A percentile compares a stretch with the other conserved stretches of the same genome.
These are phyloP conservation scores for Poicephalus meyeri DNA, from an alignment of 2,113 vertebrate genomes.

Conservation along the genomic window DNA sequence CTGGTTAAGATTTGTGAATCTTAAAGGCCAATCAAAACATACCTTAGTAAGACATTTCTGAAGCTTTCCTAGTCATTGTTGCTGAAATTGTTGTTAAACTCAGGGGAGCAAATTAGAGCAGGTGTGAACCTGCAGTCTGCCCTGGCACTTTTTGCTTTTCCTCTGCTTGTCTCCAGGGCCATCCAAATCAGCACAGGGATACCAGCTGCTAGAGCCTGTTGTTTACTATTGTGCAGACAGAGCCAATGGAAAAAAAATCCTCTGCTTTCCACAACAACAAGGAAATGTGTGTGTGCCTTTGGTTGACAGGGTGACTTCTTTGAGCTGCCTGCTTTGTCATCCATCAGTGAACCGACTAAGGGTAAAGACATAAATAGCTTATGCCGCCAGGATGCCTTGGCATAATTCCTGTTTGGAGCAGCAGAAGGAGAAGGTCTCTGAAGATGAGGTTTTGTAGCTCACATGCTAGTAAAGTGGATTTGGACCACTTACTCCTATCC, in stretches of 20 bases:
- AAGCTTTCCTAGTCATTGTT: not conserved
- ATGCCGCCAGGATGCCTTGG: not conserved
- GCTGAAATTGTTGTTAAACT: not conserved
- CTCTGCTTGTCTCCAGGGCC: not conserved
- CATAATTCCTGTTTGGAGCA: not conserved
- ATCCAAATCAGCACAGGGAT: not conserved
- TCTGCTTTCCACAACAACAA: not conserved
- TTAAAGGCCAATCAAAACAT: not conserved
- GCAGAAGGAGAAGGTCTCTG: not conserved
- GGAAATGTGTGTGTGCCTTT: not conserved
- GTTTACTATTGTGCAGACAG: not conserved
- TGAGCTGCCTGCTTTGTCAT: not conserved
- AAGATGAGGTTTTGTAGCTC: not conserved
- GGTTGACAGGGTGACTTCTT: not conserved
- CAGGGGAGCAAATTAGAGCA: not conserved
- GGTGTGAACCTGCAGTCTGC: not conserved
- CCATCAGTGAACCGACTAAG: accelerated
- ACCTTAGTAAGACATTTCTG: not conserved
- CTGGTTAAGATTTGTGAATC: not conserved
- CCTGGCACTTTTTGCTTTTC: not conserved
- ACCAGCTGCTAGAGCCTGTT: not conserved
- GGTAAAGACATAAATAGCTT: not conserved
- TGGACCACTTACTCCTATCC: not conserved
- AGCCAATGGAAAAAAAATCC: not conserved
- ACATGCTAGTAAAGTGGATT: not conserved